phyloP scores from a whole-genome alignment of 1,140 invertebrate genomes.

The Sesamia nonagrioides region DNA sequence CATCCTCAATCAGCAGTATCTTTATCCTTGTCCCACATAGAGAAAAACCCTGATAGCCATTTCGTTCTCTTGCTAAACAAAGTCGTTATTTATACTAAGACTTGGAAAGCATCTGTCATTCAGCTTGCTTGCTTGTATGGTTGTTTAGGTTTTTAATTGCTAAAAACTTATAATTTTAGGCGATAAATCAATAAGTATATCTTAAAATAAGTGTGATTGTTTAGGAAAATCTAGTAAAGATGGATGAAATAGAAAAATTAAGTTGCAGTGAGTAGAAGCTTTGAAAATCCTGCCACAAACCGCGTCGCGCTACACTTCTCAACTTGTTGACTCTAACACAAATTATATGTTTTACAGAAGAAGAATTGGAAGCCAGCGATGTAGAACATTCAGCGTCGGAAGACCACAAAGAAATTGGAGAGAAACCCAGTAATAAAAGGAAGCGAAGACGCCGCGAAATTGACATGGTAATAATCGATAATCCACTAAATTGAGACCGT shows the following conservation, averaged over 20 bases:
- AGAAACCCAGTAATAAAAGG: slow-evolving; percentile 76
- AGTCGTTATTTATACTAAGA: background rate
- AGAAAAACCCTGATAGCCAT: background rate
- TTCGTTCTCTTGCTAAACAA: background rate
- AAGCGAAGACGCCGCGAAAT: slow-evolving; percentile 80
- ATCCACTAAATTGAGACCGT: background rate
- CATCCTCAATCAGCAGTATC: background rate
- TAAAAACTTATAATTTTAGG: background rate
- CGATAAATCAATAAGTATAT: background rate
- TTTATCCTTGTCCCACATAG: background rate
- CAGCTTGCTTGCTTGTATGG: background rate
- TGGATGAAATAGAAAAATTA: slow-evolving; percentile 80
- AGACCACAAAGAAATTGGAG: slow-evolving; percentile 74
- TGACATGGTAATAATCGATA: slow-evolving; percentile 73
- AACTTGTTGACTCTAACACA: slow-evolving; percentile 17
- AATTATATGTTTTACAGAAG: slow-evolving; percentile 68
- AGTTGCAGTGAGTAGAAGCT: slow-evolving; percentile 77
- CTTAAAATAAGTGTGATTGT: slow-evolving; percentile 2
- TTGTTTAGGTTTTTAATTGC: background rate
- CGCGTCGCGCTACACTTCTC: background rate
- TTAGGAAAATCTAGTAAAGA: slow-evolving; percentile 36
- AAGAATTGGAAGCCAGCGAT: slow-evolving; percentile 80
- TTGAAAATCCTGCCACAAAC: background rate
- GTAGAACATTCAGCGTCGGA: slow-evolving; percentile 78
- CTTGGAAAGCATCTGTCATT: background rate